Percentiles rank a stretch among this genome's conserved stretches.
These are phyloP conservation scores for Grallaria varia DNA, from an alignment of 2,113 vertebrate genomes.

Conservation along the genomic window DNA sequence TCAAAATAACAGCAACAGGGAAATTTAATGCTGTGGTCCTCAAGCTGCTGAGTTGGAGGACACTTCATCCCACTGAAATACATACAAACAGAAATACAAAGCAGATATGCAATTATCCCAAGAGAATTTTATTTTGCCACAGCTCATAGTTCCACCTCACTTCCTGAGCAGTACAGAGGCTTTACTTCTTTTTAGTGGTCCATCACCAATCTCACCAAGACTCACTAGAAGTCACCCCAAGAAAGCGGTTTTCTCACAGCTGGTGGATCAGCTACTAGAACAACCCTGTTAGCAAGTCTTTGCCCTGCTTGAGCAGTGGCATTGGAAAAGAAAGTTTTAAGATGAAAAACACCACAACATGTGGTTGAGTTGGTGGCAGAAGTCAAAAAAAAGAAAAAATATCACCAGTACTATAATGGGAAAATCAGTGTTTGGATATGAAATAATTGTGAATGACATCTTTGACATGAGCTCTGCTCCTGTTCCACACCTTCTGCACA, in stretches of 20 bases:
- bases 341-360: not conserved
- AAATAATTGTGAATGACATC: not conserved
- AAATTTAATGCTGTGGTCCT: not conserved
- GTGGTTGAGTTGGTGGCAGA: not conserved
- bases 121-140: not conserved
- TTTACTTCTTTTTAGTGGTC: not conserved
- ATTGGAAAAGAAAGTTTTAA: constrained; percentile 17
- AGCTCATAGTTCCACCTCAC: not conserved
- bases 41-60: not conserved
- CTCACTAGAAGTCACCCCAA: not conserved
- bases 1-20: not conserved
- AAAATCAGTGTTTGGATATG: not conserved
- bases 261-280: not conserved
- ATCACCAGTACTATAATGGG: not conserved
- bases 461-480: not conserved
- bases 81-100: not conserved
- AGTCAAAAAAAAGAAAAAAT: not conserved
- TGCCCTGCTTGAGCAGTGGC: not conserved
- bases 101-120: not conserved
- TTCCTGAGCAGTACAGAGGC: not conserved
- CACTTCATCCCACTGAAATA: not conserved
- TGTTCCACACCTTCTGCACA: not conserved
- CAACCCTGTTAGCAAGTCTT: not conserved
- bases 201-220: not conserved
- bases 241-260: not conserved